Base-by-base conservation (phyloP, 2,888 invertebrate genomes). In the Oscheius sp. region DNA sequence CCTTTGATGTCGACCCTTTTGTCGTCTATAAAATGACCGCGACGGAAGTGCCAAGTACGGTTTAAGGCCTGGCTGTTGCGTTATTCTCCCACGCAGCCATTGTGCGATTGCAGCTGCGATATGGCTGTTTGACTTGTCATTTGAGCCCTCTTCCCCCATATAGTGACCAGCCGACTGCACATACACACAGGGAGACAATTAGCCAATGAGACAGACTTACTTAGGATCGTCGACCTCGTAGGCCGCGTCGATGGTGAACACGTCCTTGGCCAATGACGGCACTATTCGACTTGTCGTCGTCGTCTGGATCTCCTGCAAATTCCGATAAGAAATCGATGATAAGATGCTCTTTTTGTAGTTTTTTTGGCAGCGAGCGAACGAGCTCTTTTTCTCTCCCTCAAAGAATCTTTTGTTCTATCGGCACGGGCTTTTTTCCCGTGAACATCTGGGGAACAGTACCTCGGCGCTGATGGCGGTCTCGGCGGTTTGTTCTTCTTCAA, bases 121-220 rank as follows among this genome's bases (percentile, higher is more conserved):
- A 52, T 66, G 49, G 49, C 25, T 66, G 66, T 66, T 66, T 49
- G 35, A 66, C 61, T 61, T 61, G 61, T 43, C 61, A 61, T 61
- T 61, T 43, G 61, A 66, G 49, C 66, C 52, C 66, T 29, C 35
- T 66, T 49, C 52, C n/a, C n/a, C 66, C 66, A n/a, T 49, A 66
- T 27, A 66, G 49, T 52, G 52, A 66, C 66, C 49, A 64, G 52
- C 46, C 27, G 49, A 49, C 43, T 25, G 27, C 43, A 41, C 25
- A 23, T 59, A 29, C 18, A 35, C 59, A 41, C 59, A n/a, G n/a
- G n/a, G n/a, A n/a, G n/a, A 61, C 29, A 61, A 61, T 61, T 61
- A 61, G 61, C 41, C n/a, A 59, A 61, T 61, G n/a, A 21, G 43
- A 21, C n/a, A n/a, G 18, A 61, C 61, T 61, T 18, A 58, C 58